phyloP scores from a whole-genome alignment of 2,113 vertebrate genomes.

The Zingel zingel region DNA sequence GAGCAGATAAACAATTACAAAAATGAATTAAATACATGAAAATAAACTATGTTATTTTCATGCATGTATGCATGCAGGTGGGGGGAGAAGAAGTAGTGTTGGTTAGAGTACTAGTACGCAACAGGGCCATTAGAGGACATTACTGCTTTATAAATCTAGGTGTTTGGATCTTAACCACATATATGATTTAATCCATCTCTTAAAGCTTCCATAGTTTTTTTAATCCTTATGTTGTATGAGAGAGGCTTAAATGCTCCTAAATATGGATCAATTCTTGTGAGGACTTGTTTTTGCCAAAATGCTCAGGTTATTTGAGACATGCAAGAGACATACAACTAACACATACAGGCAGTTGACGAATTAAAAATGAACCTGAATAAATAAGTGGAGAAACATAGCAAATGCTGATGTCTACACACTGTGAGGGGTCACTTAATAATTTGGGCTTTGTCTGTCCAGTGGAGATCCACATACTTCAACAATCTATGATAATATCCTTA shows the following conservation, averaged over 20 bases:
- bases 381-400: background rate
- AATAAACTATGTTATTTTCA: no score
- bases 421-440: background rate
- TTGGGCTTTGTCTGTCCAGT: background rate
- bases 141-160: background rate
- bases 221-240: background rate
- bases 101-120: background rate
- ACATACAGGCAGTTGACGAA: background rate
- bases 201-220: background rate
- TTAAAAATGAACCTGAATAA: background rate
- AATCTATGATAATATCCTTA: no score
- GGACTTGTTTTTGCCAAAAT: background rate
- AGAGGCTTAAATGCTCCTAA: background rate
- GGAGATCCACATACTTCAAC: background rate
- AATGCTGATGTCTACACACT: background rate
- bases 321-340: background rate
- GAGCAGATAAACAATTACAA: no score
- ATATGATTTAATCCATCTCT: slow-evolving; percentile 1
- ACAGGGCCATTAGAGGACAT: background rate
- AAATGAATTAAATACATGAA: no score
- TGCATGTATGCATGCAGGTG: background rate
- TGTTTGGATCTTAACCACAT: background rate
- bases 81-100: background rate
- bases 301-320: background rate
- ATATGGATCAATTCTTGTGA: background rate